phyloP scores from a whole-genome alignment of 2,888 invertebrate species.

The Altica lythri region DNA sequence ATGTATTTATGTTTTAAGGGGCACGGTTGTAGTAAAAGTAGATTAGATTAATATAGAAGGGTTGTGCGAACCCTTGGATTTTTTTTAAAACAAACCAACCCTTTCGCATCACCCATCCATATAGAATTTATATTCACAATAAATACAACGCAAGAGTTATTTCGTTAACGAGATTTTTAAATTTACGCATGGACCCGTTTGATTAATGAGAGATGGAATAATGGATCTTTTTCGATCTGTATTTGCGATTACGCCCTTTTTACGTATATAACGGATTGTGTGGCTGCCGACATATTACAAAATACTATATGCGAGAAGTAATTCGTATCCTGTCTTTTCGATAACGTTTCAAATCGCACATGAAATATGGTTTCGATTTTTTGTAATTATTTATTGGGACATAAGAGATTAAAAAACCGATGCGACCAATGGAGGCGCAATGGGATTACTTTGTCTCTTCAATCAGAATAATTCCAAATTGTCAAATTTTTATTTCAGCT shows the following conservation, averaged over 20 bases:
- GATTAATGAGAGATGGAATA: slow-evolving; percentile 56
- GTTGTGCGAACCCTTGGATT: slow-evolving; percentile 11
- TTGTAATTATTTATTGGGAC: slow-evolving; percentile 25
- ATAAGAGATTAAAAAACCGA: slow-evolving; percentile 10
- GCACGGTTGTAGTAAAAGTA: slow-evolving; percentile 28
- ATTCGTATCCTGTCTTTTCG: slow-evolving; percentile 31
- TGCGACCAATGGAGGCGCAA: background rate
- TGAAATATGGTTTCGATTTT: slow-evolving; percentile 27
- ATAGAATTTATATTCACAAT: slow-evolving; percentile 53
- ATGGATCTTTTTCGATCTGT: slow-evolving; percentile 54
- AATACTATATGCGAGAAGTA: slow-evolving; percentile 34
- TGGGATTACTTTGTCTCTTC: background rate
- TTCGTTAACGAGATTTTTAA: slow-evolving; percentile 56
- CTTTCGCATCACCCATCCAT: slow-evolving; percentile 43
- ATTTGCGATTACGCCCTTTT: slow-evolving; percentile 46
- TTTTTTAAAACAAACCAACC: slow-evolving; percentile 34
- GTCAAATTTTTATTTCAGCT: no score
- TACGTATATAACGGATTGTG: slow-evolving; percentile 10
- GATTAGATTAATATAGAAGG: slow-evolving; percentile 25
- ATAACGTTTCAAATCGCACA: slow-evolving; percentile 27
- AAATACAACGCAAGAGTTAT: slow-evolving; percentile 54
- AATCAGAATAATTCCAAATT: no score
- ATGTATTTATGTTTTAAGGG: no score
- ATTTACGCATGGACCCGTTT: slow-evolving; percentile 53
- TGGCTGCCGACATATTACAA: slow-evolving; percentile 32